Evolutionary conservation across 2,888 invertebrate genomes (phyloP).

Genomic region (Apotomis betuletana): DNA sequence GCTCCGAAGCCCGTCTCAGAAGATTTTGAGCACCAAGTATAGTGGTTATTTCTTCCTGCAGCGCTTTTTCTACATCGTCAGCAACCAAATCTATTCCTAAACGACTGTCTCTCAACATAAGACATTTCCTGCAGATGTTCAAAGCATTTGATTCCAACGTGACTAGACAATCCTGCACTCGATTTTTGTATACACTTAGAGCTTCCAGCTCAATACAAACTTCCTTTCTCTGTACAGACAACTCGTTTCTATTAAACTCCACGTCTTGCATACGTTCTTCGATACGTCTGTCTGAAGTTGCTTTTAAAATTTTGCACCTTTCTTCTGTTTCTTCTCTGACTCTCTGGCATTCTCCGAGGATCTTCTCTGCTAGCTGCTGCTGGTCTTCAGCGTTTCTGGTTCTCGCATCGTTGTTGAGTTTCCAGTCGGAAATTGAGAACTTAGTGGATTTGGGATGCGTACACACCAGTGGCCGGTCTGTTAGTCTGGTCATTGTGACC

Average conservation of each 20-base stretch:
- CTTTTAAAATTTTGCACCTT: slow-evolving; percentile 88
- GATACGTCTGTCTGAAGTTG: slow-evolving; percentile 89
- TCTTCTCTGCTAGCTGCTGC: slow-evolving; percentile 91
- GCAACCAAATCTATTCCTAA: slow-evolving; percentile 90
- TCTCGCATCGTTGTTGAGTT: slow-evolving; percentile 86
- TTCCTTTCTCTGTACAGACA: slow-evolving; percentile 89
- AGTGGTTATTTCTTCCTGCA: slow-evolving; percentile 90
- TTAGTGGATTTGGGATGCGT: slow-evolving; percentile 78
- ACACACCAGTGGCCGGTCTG: slow-evolving; percentile 75
- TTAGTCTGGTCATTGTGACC: slow-evolving; percentile 67
- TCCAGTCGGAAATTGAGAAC: slow-evolving; percentile 90
- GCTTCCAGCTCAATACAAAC: slow-evolving; percentile 91
- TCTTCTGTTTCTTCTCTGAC: slow-evolving; percentile 89
- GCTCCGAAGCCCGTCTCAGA: slow-evolving; percentile 88
- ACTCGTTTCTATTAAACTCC: slow-evolving; percentile 90
- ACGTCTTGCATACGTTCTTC: slow-evolving; percentile 92
- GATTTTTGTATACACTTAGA: slow-evolving; percentile 87
- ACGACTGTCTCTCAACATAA: slow-evolving; percentile 90
- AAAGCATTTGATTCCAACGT: slow-evolving; percentile 86
- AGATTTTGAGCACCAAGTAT: slow-evolving; percentile 88
- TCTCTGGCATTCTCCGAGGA: slow-evolving; percentile 85
- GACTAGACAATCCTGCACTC: slow-evolving; percentile 89
- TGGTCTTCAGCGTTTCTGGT: slow-evolving; percentile 90
- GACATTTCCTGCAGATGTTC: slow-evolving; percentile 88
- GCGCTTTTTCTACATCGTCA: slow-evolving; percentile 91